Percentiles rank a stretch among this genome's conserved stretches.
Evolutionary conservation across 2,888 invertebrate species (phyloP).

Genomic region (Brachyptera putata): DNA sequence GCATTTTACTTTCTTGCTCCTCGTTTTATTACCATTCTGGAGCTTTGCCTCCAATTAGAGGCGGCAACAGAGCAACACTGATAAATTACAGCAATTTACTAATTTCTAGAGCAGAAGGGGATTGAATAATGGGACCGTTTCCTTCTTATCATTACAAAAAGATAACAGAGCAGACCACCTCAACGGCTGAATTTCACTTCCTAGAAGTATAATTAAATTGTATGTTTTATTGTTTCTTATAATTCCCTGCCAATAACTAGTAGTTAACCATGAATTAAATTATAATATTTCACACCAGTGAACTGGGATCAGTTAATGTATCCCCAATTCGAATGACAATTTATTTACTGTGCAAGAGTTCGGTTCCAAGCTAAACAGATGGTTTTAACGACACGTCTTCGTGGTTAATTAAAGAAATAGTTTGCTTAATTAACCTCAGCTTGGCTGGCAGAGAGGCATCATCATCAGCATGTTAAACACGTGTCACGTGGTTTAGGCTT

Average conservation of each 20-base stretch:
- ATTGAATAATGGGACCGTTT: slow-evolving; percentile 3
- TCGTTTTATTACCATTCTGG: neutral
- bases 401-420: slow-evolving; percentile 19
- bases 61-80: neutral
- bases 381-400: slow-evolving; percentile 1
- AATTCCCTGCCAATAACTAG: neutral
- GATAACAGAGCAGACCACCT: slow-evolving; percentile 12
- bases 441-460: neutral
- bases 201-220: neutral
- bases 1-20: neutral
- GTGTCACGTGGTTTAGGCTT: neutral
- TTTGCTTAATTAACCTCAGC: slow-evolving; percentile 15
- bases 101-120: neutral
- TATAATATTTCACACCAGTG: no score
- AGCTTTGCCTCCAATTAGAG: neutral
- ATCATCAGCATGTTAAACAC: neutral
- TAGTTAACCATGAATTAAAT: no score
- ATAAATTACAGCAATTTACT: slow-evolving; percentile 8
- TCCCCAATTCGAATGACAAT: slow-evolving; percentile 5
- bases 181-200: slow-evolving; percentile 3
- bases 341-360: neutral
- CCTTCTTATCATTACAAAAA: neutral
- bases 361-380: neutral
- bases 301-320: neutral
- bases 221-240: neutral